Percentiles rank a stretch among this genome's conserved stretches.
Evolutionary conservation across 2,888 invertebrate genomes (phyloP).

Genomic region (Euzophera pinguis): DNA sequence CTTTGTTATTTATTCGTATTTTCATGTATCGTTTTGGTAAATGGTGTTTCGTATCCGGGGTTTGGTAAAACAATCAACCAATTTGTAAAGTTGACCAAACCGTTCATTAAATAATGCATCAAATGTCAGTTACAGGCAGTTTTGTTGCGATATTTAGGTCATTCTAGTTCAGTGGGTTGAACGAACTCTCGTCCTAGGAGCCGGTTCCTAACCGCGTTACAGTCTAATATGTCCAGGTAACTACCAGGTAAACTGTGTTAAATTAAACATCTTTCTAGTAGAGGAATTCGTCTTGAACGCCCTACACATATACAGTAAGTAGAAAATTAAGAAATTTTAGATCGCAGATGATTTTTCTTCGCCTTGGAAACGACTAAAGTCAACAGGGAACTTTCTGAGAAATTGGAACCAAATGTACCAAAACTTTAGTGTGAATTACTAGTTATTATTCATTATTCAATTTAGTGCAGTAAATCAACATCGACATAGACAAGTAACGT

Average conservation of each 20-base stretch:
- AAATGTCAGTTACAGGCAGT: slow-evolving; percentile 36
- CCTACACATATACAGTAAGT: background rate
- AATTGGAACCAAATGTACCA: too few species aligned
- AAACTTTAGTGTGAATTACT: too few species aligned
- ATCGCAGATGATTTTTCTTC: too few species aligned
- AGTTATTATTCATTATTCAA: too few species aligned
- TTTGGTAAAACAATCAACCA: background rate
- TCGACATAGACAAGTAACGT: too few species aligned
- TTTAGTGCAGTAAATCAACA: too few species aligned
- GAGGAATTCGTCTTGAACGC: background rate
- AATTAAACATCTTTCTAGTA: background rate
- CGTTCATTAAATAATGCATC: slow-evolving; percentile 24
- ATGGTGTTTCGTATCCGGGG: background rate
- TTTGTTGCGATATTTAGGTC: slow-evolving; percentile 65
- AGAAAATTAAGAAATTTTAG: too few species aligned
- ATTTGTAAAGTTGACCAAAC: background rate
- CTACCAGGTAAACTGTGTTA: slow-evolving; percentile 6
- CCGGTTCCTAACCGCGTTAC: slow-evolving; percentile 40
- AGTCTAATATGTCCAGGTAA: slow-evolving; percentile 25
- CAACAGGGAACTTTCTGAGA: too few species aligned
- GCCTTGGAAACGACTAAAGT: too few species aligned
- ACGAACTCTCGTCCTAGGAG: slow-evolving; percentile 57
- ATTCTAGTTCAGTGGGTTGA: slow-evolving; percentile 65
- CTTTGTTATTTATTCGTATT: too few species aligned
- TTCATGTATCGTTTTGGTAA: too few species aligned